Percentiles rank a stretch among this genome's conserved stretches.
phyloP scores from a whole-genome alignment of 2,113 vertebrate genomes.

The Dromiciops gliroides region DNA sequence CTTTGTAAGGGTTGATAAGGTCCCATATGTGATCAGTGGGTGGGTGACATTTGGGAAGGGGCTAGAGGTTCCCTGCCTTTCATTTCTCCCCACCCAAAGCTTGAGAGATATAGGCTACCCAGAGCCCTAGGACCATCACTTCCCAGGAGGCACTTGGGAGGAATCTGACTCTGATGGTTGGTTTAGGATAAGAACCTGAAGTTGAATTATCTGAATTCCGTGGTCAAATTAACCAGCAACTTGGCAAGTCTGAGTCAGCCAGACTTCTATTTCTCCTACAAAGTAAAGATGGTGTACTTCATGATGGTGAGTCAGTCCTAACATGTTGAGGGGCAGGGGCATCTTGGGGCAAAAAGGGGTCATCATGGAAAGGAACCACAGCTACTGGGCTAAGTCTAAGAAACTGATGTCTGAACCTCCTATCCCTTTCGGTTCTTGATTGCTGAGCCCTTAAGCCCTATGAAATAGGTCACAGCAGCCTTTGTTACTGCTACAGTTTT shows the following conservation, averaged over 20 bases:
- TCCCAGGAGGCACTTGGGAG: neutral
- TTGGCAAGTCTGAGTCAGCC: neutral
- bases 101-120: neutral
- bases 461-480: neutral
- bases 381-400: neutral
- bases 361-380: neutral
- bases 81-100: neutral
- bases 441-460: neutral
- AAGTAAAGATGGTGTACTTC: neutral
- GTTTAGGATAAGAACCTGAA: conserved; percentile 40
- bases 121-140: neutral
- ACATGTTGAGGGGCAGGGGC: too few relatives aligned
- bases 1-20: neutral
- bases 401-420: too few relatives aligned
- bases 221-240: conserved; percentile 23
- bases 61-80: neutral
- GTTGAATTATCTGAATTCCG: conserved; percentile 41
- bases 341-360: neutral
- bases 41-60: neutral
- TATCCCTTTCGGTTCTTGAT: neutral
- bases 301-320: conserved; percentile 37
- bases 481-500: neutral
- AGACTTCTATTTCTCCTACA: neutral
- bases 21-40: neutral
- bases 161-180: neutral